phyloP scores from a whole-genome alignment of 2,888 invertebrate species.

The Coenonympha glycerion region DNA sequence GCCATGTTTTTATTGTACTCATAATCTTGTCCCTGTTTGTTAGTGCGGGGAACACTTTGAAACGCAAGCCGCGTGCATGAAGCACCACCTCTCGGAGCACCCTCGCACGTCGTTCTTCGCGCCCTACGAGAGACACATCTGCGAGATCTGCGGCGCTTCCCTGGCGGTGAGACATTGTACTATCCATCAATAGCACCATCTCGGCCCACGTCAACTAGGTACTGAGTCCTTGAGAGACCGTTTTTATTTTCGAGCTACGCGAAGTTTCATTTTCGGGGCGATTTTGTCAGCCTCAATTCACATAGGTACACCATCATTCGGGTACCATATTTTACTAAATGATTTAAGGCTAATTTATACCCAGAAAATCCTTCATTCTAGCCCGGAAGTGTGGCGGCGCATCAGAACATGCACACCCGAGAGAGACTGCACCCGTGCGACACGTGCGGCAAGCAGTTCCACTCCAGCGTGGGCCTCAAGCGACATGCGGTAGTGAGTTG shows the following conservation, averaged over 20 bases:
- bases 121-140: conserved; percentile 48
- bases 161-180: conserved; percentile 48
- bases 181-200: not conserved
- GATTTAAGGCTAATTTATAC: no score
- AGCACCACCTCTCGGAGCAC: conserved; percentile 52
- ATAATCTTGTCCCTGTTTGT: not conserved
- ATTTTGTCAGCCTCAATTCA: no score
- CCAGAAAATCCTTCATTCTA: no score
- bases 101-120: conserved; percentile 56
- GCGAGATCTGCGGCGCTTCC: conserved; percentile 64
- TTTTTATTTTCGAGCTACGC: no score
- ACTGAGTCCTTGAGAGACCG: no score
- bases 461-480: conserved; percentile 51
- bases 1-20: no score
- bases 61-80: conserved; percentile 58
- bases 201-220: no score
- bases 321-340: no score
- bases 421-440: conserved; percentile 48
- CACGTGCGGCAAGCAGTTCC: conserved; percentile 52
- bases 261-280: no score
- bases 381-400: conserved; percentile 61
- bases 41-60: conserved; percentile 60
- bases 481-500: conserved; percentile 50
- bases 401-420: conserved; percentile 56
- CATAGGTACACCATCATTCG: no score